Base-by-base conservation (phyloP, 1,140 invertebrate genomes). In the Hirudo medicinalis region DNA sequence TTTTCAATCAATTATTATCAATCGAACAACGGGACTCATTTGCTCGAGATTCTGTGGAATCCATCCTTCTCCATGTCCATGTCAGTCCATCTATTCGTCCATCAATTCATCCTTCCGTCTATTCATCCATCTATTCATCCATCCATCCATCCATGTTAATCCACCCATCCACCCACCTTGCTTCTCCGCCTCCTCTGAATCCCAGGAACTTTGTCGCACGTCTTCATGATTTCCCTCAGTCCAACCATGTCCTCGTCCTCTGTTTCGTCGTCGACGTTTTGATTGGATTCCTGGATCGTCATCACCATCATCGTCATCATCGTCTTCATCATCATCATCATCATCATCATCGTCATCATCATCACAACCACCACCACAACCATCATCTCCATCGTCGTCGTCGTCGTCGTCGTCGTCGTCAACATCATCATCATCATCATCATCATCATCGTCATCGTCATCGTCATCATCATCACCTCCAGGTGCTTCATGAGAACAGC, bases 341-440 rank as follows among this genome's bases (percentile, higher is more conserved):
- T 22, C 86, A 98, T 98, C 95, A 99, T 98, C 67, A 99, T 85
- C 53, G 98, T 96, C 86, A 99, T 95, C 77, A 99, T 98, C 95
- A 99, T 99, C 66, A 99, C 85, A 54, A 98, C 96, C 67, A 96
- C 96, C 43, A 99, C 95, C n/a, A 99, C 97, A 67, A 99, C 97
- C 54, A 63, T 63, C 86, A 98, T 98, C 95, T 13, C 29, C 29
- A 13, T 15, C 22, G 1, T 15, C 11, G 15, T 63, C 57, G 8
- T 63, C 57, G 15, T 63, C 57, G 1, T 63, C 57, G 1, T 63
- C 57, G 19, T 63, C 57, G 15, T 63, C 57, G 17, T 63, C 20
- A 63, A 8, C 22, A 22, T 22, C 22, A 63, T 63, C 22, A 13
- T 63, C 57, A 63, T 32, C 22, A 13, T 63, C 57, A 63, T 25